Evolutionary conservation across 2,113 vertebrate genomes (phyloP).

Genomic region (Pedetes capensis): DNA sequence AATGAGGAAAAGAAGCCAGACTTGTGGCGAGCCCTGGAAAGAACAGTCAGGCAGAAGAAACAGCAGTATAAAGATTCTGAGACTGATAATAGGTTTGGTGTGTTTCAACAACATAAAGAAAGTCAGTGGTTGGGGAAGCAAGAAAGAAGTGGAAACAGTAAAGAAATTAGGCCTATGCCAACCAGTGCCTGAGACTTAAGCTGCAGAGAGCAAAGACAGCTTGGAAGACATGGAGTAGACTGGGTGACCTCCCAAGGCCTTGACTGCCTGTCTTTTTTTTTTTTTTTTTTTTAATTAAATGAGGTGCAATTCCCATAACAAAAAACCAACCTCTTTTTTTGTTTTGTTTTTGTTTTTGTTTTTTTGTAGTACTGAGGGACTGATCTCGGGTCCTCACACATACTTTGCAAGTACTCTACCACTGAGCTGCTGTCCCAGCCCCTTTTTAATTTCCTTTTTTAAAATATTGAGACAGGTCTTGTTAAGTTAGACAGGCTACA

Average conservation of each 20-base stretch:
- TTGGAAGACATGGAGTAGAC: background rate
- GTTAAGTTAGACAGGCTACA: no score
- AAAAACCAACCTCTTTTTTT: slow-evolving; percentile 3
- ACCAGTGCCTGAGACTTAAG: background rate
- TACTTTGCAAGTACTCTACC: no score
- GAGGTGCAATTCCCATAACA: background rate
- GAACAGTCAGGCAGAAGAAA: background rate
- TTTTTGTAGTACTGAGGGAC: no score
- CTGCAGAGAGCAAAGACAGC: background rate
- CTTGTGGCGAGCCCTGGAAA: background rate
- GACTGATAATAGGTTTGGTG: background rate
- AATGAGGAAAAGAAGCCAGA: background rate
- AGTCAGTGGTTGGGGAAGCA: background rate
- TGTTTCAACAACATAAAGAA: background rate
- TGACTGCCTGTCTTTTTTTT: background rate
- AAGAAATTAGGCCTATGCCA: background rate
- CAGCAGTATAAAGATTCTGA: background rate
- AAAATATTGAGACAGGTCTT: no score
- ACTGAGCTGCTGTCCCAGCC: no score
- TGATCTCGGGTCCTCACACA: no score
- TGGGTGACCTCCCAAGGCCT: background rate
- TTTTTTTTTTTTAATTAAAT: background rate
- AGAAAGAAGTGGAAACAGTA: background rate
- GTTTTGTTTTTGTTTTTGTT: no score
- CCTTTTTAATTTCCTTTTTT: no score